Evolutionary conservation across 2,113 vertebrate species (phyloP).

Genomic region (Polyodon spathula): DNA sequence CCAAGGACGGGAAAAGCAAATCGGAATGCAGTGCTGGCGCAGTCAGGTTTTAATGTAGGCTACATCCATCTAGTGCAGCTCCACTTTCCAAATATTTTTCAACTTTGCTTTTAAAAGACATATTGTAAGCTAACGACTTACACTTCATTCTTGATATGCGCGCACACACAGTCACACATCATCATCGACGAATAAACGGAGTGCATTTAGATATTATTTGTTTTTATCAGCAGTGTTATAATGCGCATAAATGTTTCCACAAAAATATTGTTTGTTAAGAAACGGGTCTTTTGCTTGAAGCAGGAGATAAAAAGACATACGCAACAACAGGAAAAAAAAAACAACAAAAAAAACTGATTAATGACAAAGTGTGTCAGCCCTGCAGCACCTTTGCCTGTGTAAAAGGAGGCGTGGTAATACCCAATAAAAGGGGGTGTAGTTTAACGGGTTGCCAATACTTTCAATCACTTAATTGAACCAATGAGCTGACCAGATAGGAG

Average conservation of each 20-base stretch:
- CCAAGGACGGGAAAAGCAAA: too few relatives aligned
- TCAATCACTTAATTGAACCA: slow-evolving; percentile 52
- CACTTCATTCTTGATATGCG: too few relatives aligned
- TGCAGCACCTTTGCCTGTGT: slow-evolving; percentile 32
- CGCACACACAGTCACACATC: too few relatives aligned
- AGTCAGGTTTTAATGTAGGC: too few relatives aligned
- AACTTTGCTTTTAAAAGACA: too few relatives aligned
- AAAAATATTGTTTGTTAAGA: not conserved
- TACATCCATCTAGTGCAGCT: too few relatives aligned
- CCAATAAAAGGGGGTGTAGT: slow-evolving; percentile 36
- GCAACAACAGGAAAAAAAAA: too few relatives aligned
- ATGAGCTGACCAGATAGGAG: slow-evolving; percentile 40
- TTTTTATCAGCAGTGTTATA: not conserved
- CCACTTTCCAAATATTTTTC: too few relatives aligned
- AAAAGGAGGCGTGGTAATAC: slow-evolving; percentile 48
- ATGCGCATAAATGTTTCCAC: not conserved
- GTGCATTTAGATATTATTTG: not conserved
- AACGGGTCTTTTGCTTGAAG: not conserved
- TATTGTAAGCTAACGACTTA: too few relatives aligned
- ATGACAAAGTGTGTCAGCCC: not conserved
- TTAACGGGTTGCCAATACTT: slow-evolving; percentile 35
- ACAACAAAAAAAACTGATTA: too few relatives aligned
- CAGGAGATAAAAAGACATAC: not conserved
- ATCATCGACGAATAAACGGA: too few relatives aligned
- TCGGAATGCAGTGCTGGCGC: too few relatives aligned